These are phyloP conservation scores for Chitala chitala DNA, from an alignment of 2,113 vertebrate genomes.

Conservation along the genomic window DNA sequence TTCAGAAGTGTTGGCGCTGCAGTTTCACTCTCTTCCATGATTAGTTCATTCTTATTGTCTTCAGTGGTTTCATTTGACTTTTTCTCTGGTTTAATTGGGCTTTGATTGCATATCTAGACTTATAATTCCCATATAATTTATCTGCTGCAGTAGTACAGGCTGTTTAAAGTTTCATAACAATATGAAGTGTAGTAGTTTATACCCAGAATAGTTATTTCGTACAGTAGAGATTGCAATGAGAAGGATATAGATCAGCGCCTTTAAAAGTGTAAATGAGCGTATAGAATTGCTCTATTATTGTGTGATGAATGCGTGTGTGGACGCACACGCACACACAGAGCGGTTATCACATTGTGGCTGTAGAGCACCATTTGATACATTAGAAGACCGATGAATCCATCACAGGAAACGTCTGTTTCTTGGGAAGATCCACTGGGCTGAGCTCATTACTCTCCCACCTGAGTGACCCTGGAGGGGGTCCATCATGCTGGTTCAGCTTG, in stretches of 20 bases:
- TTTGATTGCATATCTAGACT: background rate
- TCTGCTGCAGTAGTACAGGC: background rate
- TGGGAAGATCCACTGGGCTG: conserved; percentile 15
- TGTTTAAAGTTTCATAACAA: background rate
- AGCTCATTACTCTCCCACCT: conserved; percentile 18
- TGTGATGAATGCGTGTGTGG: too few species aligned
- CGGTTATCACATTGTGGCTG: conserved; percentile 3
- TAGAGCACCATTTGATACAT: conserved; percentile 15
- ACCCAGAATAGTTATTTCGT: conserved; percentile 18
- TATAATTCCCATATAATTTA: background rate
- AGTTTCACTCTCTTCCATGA: background rate
- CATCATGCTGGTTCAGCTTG: background rate
- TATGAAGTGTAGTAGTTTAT: background rate
- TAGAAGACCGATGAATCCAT: conserved; percentile 26
- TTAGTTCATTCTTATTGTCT: background rate
- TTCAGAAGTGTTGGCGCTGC: background rate
- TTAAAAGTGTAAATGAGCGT: background rate
- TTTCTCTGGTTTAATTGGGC: background rate
- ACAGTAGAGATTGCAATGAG: background rate
- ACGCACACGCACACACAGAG: background rate
- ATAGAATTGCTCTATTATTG: background rate
- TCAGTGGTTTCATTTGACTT: background rate
- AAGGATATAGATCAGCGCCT: background rate
- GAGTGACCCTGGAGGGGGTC: conserved; percentile 12
- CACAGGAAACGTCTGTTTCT: conserved; percentile 14